phyloP scores from a whole-genome alignment of 2,113 vertebrate species.

The Mobula hypostoma region DNA sequence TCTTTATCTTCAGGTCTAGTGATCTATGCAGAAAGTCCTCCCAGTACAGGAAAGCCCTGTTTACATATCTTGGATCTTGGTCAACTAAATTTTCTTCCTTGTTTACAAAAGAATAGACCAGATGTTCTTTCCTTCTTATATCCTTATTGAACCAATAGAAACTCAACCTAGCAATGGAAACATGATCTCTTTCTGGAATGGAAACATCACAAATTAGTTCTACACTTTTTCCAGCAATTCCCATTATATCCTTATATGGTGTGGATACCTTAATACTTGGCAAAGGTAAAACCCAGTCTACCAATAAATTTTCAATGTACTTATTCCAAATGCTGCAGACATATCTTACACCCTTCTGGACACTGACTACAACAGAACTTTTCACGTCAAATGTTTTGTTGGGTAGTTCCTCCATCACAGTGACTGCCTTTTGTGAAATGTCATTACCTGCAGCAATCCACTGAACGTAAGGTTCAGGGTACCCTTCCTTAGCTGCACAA shows the following conservation, averaged over 20 bases:
- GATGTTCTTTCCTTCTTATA: not conserved
- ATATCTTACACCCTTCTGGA: conserved; percentile 7
- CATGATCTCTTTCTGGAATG: not conserved
- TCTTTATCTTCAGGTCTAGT: not conserved
- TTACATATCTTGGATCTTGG: not conserved
- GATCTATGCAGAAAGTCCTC: conserved; percentile 12
- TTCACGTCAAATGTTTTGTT: not conserved
- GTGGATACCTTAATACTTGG: not conserved
- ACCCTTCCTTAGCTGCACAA: not conserved
- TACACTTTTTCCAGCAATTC: not conserved
- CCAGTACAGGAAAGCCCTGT: conserved; percentile 10
- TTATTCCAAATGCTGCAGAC: conserved; percentile 28
- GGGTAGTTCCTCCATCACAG: not conserved
- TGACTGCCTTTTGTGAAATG: not conserved
- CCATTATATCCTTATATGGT: not conserved
- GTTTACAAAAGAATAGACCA: conserved; percentile 16
- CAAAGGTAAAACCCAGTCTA: conserved; percentile 30
- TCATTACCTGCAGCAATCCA: conserved; percentile 8
- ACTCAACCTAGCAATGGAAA: conserved; percentile 2
- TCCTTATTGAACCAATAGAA: conserved; percentile 24
- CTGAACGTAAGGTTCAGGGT: not conserved
- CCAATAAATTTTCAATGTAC: conserved; percentile 12
- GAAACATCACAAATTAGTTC: conserved; percentile 12
- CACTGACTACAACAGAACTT: not conserved
- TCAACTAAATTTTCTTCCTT: not conserved